Evolutionary conservation across 2,888 invertebrate genomes (phyloP).

Genomic region (Drosophila histrio): DNA sequence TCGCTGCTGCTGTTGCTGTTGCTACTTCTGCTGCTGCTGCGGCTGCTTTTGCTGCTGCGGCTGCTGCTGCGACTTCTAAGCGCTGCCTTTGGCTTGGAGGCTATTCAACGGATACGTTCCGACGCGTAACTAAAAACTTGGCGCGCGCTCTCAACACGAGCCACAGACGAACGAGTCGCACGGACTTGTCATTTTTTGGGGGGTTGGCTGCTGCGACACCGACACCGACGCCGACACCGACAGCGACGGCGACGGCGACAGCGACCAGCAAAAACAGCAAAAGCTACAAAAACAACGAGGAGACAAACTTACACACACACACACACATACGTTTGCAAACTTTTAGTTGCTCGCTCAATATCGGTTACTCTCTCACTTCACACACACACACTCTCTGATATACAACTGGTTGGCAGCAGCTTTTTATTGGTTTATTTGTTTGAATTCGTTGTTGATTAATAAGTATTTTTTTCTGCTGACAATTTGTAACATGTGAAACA

Average conservation of each 20-base stretch:
- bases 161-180: slow-evolving; percentile 66
- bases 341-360: slow-evolving; percentile 45
- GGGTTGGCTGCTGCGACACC: slow-evolving; percentile 57
- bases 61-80: slow-evolving; percentile 68
- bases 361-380: slow-evolving; percentile 35
- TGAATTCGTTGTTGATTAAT: slow-evolving; percentile 48
- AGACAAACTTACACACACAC: slow-evolving; percentile 4
- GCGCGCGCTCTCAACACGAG: slow-evolving; percentile 79
- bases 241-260: slow-evolving; percentile 4
- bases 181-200: slow-evolving; percentile 60
- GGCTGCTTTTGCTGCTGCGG: slow-evolving; percentile 33
- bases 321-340: slow-evolving; percentile 18
- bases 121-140: slow-evolving; percentile 79
- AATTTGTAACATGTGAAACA: slow-evolving; percentile 53
- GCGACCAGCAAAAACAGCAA: slow-evolving; percentile 5
- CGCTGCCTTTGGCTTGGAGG: slow-evolving; percentile 61
- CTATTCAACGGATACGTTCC: slow-evolving; percentile 77
- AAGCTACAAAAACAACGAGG: slow-evolving; percentile 8
- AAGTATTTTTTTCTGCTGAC: slow-evolving; percentile 34
- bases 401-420: slow-evolving; percentile 38
- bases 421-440: slow-evolving; percentile 61
- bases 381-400: slow-evolving; percentile 8
- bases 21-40: slow-evolving; percentile 27
- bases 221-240: slow-evolving; percentile 21
- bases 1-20: slow-evolving; percentile 50